Base-by-base conservation (phyloP, 2,888 invertebrate genomes). In the Salpingus planirostris region DNA sequence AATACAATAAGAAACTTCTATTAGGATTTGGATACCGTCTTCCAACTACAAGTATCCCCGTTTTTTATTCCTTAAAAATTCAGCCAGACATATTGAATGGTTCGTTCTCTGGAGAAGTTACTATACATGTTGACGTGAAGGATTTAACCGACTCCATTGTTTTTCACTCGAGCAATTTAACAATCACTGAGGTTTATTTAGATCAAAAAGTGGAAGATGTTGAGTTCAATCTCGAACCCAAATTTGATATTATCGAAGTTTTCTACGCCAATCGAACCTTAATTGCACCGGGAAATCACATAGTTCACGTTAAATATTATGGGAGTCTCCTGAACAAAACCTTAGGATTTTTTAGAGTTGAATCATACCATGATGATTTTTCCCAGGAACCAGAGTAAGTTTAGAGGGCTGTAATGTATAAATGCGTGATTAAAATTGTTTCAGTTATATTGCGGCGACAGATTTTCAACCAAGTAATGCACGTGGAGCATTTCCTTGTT, bases 291-390 rank as follows among this genome's bases (percentile, higher is more conserved):
- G 67, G 47, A 22, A 65, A 64, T 33, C 82, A 82, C 52, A 58
- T 66, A 13, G 55, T 84, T 13, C 52, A 61, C 27, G 67, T 85
- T 28, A 60, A 71, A 24, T 87, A 78, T 50, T 60, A 60, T 36
- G 85, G 85, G 1, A 66, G 65, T 33, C 64, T 80, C 46, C 69
- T 69, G 8, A 67, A 73, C 36, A 74, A 73, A 40, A 75, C 79
- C 47, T 71, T 76, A 29, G 86, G 86, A 3, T 71, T 86, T 33
- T 84, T 84, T 57, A 44, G 40, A 31, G 42, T 41, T n/a, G n/a
- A n/a, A n/a, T n/a, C n/a, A n/a, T n/a, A n/a, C n/a, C n/a, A n/a
- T n/a, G n/a, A n/a, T n/a, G n/a, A n/a, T n/a, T n/a, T n/a, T n/a
- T n/a, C n/a, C n/a, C n/a, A n/a, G n/a, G n/a, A n/a, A n/a, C n/a